These are phyloP conservation scores for Stegodyphus mimosarum DNA, from an alignment of 1,140 invertebrate species.

Conservation along the genomic window DNA sequence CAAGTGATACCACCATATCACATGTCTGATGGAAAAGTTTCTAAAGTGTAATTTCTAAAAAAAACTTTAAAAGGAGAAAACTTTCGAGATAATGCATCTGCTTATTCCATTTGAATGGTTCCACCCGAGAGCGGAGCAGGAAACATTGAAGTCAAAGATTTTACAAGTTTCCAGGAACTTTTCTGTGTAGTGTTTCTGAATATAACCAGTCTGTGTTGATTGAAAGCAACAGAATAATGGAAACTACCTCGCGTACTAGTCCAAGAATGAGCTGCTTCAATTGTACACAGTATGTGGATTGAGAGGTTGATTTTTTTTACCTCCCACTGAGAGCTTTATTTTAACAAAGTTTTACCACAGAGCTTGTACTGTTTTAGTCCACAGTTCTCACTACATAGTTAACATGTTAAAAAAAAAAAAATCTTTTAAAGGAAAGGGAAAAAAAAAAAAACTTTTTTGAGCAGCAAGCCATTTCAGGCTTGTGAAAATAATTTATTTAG, in stretches of 20 bases:
- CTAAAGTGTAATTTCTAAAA: conserved; percentile 38
- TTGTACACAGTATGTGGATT: background rate
- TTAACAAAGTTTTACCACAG: conserved; percentile 57
- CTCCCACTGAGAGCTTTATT: conserved; percentile 54
- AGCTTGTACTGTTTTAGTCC: conserved; percentile 56
- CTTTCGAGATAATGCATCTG: too few species aligned
- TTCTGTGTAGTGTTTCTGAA: background rate
- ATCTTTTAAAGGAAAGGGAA: background rate
- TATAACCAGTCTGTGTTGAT: background rate
- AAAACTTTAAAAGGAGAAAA: background rate
- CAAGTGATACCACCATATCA: conserved; percentile 58
- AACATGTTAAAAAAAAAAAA: conserved; percentile 9
- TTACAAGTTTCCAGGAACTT: background rate
- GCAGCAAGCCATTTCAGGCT: background rate
- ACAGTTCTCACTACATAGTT: conserved; percentile 7
- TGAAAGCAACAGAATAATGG: background rate
- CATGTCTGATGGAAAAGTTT: conserved; percentile 54
- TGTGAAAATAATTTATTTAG: conserved; percentile 19
- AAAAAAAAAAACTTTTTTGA: background rate
- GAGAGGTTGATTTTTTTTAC: conserved; percentile 17
- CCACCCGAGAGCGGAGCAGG: background rate
- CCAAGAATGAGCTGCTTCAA: background rate
- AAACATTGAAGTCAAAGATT: background rate
- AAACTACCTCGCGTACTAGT: background rate
- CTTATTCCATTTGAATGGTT: background rate